Evolutionary conservation across 2,113 vertebrate genomes (phyloP), one percentile per base, ranked within the genome.

Genomic region (Silurus meridionalis): DNA sequence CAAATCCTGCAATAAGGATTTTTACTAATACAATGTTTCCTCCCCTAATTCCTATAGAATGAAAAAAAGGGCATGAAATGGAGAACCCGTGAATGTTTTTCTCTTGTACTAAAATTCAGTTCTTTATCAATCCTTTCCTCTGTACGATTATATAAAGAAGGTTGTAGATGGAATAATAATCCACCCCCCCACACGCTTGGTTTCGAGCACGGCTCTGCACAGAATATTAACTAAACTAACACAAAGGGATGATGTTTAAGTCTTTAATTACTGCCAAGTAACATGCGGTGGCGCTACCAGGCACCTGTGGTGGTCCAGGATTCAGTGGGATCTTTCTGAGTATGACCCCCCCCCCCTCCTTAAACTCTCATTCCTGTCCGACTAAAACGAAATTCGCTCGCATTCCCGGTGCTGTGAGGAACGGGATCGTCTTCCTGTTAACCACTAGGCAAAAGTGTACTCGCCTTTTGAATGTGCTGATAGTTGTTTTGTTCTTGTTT

Each of bases 191-290:
- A 9, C 23, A 21, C 17, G 53, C 28, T 63, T 23, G 91, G 90
- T 91, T 93, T 92, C 91, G 37, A 91, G 88, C 83, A 83, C 77
- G 86, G 58, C 87, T 82, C 92, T 94, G 92, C 90, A 87, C 86
- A 48, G 95, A 94, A 95, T 95, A 89, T 92, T 90, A 95, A 95
- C 94, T 89, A 95, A 90, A 85, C 69, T 57, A 77, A 86, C 85
- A 93, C 93, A 93, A 93, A 93, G 89, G 85, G 91, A 74, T 89
- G 69, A 83, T 28, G 79, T 77, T 69, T 28, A n/a, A 69, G 21
- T 85, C 89, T 87, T 88, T 67, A 15, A 48, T 48, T 60, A 53
- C 82, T 75, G 83, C 92, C 91, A 89, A 86, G 87, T 48, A 48
- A 85, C 67, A 86, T 37, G 37, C 58, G 55, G 87, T 91, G 90